These are phyloP conservation scores for Oreotrochilus melanogaster DNA, from an alignment of 2,113 vertebrate genomes.

Conservation along the genomic window DNA sequence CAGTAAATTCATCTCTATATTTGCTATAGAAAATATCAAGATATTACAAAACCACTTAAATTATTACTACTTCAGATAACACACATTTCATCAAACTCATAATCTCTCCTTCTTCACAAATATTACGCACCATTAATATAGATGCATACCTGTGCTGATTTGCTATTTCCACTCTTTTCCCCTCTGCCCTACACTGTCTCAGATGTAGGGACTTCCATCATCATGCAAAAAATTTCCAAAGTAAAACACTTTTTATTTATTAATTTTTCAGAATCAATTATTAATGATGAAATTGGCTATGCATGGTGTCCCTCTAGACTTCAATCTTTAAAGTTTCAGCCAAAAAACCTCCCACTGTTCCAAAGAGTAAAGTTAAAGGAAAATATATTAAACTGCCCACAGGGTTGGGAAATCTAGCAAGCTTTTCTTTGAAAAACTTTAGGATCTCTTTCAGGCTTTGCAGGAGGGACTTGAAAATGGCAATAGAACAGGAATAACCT, in stretches of 20 bases:
- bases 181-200: not conserved
- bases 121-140: not conserved
- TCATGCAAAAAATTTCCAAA: not conserved
- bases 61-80: not conserved
- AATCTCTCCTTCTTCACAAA: not conserved
- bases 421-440: not conserved
- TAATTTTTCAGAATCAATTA: conserved; percentile 6
- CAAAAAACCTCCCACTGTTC: not conserved
- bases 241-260: not conserved
- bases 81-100: not conserved
- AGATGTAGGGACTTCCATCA: not conserved
- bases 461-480: not conserved
- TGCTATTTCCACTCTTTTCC: not conserved
- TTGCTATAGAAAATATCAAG: not conserved
- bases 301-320: not conserved
- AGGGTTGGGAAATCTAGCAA: not conserved
- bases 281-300: not conserved
- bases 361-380: not conserved
- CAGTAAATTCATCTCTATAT: not conserved
- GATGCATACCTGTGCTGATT: not conserved
- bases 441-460: not conserved
- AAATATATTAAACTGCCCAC: not conserved
- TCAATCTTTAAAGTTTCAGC: not conserved
- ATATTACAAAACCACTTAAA: not conserved
- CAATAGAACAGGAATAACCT: not conserved